phyloP scores from a whole-genome alignment of 2,888 invertebrate genomes.

The Ophion ventricosus region DNA sequence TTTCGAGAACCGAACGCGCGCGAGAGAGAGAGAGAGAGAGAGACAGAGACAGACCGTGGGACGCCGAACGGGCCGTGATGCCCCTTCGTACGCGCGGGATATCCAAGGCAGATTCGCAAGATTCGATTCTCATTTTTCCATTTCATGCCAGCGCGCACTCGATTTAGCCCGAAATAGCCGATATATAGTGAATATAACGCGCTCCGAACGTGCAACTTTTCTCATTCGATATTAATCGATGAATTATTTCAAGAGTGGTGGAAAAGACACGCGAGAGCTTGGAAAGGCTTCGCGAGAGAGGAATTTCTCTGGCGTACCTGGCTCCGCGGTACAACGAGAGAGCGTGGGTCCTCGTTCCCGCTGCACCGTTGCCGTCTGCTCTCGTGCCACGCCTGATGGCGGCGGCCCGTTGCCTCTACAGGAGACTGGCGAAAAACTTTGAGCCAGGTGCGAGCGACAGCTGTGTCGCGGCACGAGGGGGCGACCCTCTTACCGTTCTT shows the following conservation, averaged over 20 bases:
- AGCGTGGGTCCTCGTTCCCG: neutral
- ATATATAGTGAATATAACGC: too few relatives aligned
- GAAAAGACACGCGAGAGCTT: too few relatives aligned
- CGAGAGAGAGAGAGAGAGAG: neutral
- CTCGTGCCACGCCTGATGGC: conserved; percentile 30
- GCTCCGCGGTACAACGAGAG: neutral
- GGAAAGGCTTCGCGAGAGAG: neutral
- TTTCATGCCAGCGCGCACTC: too few relatives aligned
- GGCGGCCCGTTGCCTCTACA: conserved; percentile 6
- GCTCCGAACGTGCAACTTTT: too few relatives aligned
- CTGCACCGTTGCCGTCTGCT: conserved; percentile 41
- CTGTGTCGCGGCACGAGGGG: conserved; percentile 56
- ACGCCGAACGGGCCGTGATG: neutral
- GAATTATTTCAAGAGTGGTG: too few relatives aligned
- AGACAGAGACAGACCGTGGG: neutral
- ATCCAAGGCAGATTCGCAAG: too few relatives aligned
- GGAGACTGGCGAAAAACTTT: conserved; percentile 45
- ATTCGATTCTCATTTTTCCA: too few relatives aligned
- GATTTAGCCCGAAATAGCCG: too few relatives aligned
- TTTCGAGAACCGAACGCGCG: neutral
- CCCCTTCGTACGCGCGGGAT: too few relatives aligned
- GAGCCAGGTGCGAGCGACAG: conserved; percentile 66
- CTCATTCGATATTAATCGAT: too few relatives aligned
- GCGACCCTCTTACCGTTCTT: neutral
- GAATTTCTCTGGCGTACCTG: conserved; percentile 17